phyloP scores from a whole-genome alignment of 2,113 vertebrate genomes.

The Microtus oregoni region DNA sequence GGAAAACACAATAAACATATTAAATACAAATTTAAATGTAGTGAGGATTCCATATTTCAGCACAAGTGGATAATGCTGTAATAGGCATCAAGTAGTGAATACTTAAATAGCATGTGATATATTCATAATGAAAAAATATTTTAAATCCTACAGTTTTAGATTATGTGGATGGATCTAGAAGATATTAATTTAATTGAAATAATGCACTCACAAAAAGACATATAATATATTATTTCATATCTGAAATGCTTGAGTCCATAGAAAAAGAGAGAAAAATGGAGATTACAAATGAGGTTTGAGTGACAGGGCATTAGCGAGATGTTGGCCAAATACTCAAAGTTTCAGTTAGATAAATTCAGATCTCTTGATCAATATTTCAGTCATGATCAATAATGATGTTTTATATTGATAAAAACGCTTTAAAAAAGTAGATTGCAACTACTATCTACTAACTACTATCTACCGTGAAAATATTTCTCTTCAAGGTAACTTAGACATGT shows the following conservation, averaged over 20 bases:
- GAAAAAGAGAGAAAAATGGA: background rate
- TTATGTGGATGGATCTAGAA: background rate
- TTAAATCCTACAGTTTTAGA: background rate
- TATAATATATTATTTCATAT: background rate
- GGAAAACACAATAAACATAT: background rate
- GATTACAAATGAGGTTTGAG: rapidly evolving
- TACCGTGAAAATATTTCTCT: background rate
- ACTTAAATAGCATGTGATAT: background rate
- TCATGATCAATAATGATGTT: background rate
- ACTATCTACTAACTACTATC: no score
- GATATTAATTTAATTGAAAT: background rate
- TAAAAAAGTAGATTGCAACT: background rate
- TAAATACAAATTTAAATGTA: background rate
- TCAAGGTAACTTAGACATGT: background rate
- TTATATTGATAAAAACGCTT: background rate
- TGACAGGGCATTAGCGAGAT: background rate
- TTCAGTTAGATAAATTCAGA: background rate
- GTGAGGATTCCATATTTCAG: background rate
- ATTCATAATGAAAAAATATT: no score
- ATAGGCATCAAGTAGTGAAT: no score
- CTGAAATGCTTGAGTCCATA: background rate
- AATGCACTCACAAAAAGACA: background rate
- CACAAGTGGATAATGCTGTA: background rate
- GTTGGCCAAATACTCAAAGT: background rate
- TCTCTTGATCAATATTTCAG: background rate